These are phyloP conservation scores for Nerophis ophidion DNA, from an alignment of 2,113 vertebrate species.

Conservation along the genomic window DNA sequence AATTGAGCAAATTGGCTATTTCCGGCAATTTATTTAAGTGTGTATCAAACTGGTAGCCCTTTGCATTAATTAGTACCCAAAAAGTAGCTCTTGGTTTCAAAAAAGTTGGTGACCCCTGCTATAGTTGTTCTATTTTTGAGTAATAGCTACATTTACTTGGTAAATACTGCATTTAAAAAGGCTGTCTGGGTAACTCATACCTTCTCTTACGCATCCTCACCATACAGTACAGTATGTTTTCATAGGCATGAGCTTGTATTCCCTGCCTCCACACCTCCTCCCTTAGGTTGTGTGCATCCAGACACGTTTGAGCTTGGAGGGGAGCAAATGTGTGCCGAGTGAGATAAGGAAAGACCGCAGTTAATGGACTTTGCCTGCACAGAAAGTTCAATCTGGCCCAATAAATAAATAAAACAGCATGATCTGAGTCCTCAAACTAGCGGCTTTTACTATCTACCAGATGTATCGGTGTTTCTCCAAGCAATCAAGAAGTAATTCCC, in stretches of 20 bases:
- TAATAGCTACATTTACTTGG: too few relatives aligned
- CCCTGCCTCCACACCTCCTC: conserved; percentile 17
- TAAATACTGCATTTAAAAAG: too few relatives aligned
- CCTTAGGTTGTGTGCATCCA: conserved; percentile 35
- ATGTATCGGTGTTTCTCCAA: conserved; percentile 66
- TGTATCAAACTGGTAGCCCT: too few relatives aligned
- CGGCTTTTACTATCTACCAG: conserved; percentile 55
- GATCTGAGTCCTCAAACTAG: conserved; percentile 53
- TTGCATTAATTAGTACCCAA: too few relatives aligned
- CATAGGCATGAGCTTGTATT: conserved; percentile 23
- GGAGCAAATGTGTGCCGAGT: conserved; percentile 55
- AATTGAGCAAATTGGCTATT: too few relatives aligned
- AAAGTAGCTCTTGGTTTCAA: too few relatives aligned
- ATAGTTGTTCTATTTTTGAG: too few relatives aligned
- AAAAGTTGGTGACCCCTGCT: too few relatives aligned
- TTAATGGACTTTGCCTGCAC: conserved; percentile 54
- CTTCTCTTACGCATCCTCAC: conserved; percentile 5
- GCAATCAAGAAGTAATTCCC: conserved; percentile 68
- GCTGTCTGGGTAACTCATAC: background rate
- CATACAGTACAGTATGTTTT: conserved; percentile 26
- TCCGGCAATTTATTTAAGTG: too few relatives aligned
- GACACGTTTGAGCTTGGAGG: conserved; percentile 44
- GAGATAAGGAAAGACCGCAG: conserved; percentile 51
- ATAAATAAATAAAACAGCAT: conserved; percentile 44
- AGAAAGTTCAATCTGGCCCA: conserved; percentile 48